phyloP scores from a whole-genome alignment of 1,140 invertebrate genomes.

The Patella vulgata region DNA sequence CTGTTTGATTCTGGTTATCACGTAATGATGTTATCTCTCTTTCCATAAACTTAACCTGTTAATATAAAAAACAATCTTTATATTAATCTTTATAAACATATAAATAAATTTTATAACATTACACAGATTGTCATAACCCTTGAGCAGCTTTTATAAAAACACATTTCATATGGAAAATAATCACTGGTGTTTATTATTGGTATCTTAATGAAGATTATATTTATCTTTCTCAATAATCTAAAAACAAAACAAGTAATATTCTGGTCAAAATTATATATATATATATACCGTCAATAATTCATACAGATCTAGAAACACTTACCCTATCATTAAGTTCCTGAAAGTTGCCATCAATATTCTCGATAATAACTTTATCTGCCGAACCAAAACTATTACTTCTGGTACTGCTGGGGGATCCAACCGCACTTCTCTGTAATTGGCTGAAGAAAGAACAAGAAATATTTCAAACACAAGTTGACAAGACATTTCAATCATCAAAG shows the following conservation, averaged over 20 bases:
- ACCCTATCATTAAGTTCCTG: conserved; percentile 56
- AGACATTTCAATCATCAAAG: too few species aligned
- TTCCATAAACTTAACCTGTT: conserved; percentile 52
- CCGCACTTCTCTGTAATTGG: conserved; percentile 45
- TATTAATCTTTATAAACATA: too few species aligned
- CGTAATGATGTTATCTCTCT: conserved; percentile 45
- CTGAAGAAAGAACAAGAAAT: conserved; percentile 32
- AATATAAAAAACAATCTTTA: conserved; percentile 23
- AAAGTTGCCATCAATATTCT: conserved; percentile 62
- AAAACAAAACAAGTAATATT: not conserved
- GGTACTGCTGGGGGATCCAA: conserved; percentile 34
- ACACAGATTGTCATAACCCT: too few species aligned
- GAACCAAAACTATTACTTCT: conserved; percentile 39
- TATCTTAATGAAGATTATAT: too few species aligned
- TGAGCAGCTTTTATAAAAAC: too few species aligned
- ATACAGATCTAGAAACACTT: too few species aligned
- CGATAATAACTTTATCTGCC: conserved; percentile 51
- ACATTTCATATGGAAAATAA: not conserved
- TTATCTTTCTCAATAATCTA: too few species aligned
- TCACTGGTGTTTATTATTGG: too few species aligned
- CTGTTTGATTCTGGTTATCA: conserved; percentile 42
- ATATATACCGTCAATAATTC: too few species aligned
- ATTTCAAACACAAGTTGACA: not conserved
- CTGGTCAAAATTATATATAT: too few species aligned
- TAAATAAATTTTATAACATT: too few species aligned